A percentile compares a stretch with the other conserved stretches of the same genome.
Evolutionary conservation across 2,888 invertebrate genomes (phyloP).

Genomic region (Spodoptera picta): DNA sequence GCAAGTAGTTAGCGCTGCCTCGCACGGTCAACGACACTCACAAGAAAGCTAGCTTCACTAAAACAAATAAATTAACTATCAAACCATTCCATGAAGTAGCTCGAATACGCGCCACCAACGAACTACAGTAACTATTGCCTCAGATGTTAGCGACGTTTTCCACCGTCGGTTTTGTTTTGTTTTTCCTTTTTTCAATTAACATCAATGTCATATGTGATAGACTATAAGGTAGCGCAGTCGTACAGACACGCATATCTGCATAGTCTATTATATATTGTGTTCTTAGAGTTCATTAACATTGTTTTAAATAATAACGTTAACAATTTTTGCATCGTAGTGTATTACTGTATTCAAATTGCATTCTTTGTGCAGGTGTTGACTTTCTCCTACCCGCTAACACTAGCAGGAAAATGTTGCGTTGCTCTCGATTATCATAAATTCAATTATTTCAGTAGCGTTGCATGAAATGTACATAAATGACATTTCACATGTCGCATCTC

Average conservation of each 20-base stretch:
- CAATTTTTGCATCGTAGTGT: constrained; percentile 86
- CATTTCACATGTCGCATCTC: constrained; percentile 77
- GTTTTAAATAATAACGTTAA: constrained; percentile 79
- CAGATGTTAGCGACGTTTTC: constrained; percentile 84
- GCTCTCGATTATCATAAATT: constrained; percentile 78
- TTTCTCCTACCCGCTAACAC: constrained; percentile 87
- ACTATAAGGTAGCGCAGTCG: constrained; percentile 56
- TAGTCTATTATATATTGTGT: constrained; percentile 75
- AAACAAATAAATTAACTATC: constrained; percentile 84
- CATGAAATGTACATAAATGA: constrained; percentile 79
- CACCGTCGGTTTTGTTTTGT: constrained; percentile 66
- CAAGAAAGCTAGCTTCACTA: constrained; percentile 83
- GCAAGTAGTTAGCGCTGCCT: constrained; percentile 74
- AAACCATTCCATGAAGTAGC: constrained; percentile 64
- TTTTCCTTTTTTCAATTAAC: constrained; percentile 60
- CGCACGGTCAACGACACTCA: constrained; percentile 74
- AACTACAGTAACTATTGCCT: constrained; percentile 52
- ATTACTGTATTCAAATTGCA: constrained; percentile 84
- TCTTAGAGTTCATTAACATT: constrained; percentile 79
- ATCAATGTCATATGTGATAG: constrained; percentile 66
- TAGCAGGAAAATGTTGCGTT: constrained; percentile 89
- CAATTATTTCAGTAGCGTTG: constrained; percentile 72
- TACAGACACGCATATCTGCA: constrained; percentile 19
- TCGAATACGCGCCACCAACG: constrained; percentile 44
- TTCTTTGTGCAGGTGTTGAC: constrained; percentile 88